Evolutionary conservation across 64 coral and sea anemone genomes (phyloP).

Genomic region (Anthopleura sola): DNA sequence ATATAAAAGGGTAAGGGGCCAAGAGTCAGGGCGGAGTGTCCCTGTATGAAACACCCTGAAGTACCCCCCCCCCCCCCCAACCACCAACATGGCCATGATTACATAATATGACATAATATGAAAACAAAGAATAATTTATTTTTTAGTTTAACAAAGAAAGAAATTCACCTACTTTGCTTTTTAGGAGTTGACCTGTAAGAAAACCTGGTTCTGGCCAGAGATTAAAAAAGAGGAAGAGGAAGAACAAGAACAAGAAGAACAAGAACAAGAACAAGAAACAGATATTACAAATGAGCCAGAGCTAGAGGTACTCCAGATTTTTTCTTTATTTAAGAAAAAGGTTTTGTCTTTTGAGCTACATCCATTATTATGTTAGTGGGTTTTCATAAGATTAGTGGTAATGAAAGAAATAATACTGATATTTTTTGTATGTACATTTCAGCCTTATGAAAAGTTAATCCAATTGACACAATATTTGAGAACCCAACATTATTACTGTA

Average conservation of each 20-base stretch:
- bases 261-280: constrained; percentile 2
- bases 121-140: no score
- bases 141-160: no score
- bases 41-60: no score
- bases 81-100: no score
- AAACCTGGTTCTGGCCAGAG: constrained; percentile 86
- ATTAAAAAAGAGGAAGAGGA: constrained; percentile 27
- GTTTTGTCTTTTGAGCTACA: no score
- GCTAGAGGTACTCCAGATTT: neutral
- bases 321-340: neutral
- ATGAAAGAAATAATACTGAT: neutral
- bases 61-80: no score
- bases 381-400: no score
- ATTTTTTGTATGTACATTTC: neutral
- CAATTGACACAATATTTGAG: constrained; percentile 83
- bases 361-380: no score
- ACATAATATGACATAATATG: no score
- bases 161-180: neutral
- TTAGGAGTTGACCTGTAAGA: constrained; percentile 50
- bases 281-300: neutral
- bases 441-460: constrained; percentile 79
- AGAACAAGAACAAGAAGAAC: constrained; percentile 27
- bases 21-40: no score
- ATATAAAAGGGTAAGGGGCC: no score
- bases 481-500: constrained; percentile 81